These are phyloP conservation scores for Battus philenor DNA, from an alignment of 1,140 invertebrate species.

Conservation along the genomic window DNA sequence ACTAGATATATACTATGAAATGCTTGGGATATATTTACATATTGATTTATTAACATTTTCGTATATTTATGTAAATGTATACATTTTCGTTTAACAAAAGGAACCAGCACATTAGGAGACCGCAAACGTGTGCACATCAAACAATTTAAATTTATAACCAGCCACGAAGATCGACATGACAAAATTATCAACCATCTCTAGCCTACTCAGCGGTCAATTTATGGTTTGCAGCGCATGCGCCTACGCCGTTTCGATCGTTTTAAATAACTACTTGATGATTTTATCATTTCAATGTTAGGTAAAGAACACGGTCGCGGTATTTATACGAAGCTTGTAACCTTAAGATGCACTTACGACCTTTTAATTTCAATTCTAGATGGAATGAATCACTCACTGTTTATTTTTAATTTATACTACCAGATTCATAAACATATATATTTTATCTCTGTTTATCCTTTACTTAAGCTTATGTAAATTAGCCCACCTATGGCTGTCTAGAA, in stretches of 20 bases:
- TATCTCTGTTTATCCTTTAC: too few relatives aligned
- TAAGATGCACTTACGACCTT: slow-evolving; percentile 18
- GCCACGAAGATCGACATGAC: slow-evolving; percentile 31
- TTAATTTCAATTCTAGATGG: background rate
- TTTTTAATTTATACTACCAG: too few relatives aligned
- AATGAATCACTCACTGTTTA: background rate
- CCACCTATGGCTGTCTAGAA: too few relatives aligned
- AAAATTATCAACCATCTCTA: slow-evolving; percentile 49
- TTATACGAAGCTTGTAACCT: slow-evolving; percentile 25
- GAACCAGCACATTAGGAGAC: slow-evolving; percentile 13
- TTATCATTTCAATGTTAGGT: slow-evolving; percentile 41
- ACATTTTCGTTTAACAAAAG: too few relatives aligned
- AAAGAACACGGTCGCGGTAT: slow-evolving; percentile 28
- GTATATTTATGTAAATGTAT: too few relatives aligned
- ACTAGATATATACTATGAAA: too few relatives aligned
- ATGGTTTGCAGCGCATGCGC: slow-evolving; percentile 42
- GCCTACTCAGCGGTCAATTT: slow-evolving; percentile 43
- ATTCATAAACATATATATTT: too few relatives aligned
- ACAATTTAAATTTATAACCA: slow-evolving; percentile 22
- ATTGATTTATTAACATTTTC: too few relatives aligned
- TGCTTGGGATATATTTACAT: too few relatives aligned
- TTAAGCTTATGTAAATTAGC: too few relatives aligned
- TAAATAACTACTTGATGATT: slow-evolving; percentile 42
- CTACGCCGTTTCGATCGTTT: slow-evolving; percentile 38
- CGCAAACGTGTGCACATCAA: slow-evolving; percentile 22